Conservation (phyloP, 2,113 vertebrate species). For the Stigmatopora argus region DNA sequence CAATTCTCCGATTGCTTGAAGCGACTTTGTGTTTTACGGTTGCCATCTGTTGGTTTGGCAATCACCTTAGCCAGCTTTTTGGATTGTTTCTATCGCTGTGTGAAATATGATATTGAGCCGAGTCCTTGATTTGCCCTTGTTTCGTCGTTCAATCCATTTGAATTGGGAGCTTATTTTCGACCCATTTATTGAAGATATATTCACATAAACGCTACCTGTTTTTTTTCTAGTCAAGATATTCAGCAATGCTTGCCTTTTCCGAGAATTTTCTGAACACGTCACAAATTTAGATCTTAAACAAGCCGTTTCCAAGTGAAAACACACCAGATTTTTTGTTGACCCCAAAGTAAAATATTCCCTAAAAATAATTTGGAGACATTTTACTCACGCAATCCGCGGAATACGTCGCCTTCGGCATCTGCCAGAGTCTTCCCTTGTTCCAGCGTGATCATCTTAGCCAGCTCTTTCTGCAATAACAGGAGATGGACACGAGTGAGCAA, state of each 20-base stretch:
- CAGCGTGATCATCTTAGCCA: constrained; percentile 85
- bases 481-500: not conserved
- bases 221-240: not conserved
- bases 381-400: constrained; percentile 93
- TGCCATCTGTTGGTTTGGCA: not conserved
- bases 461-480: constrained; percentile 81
- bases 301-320: not conserved
- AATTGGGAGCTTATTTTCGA: not conserved
- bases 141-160: not conserved
- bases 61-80: not conserved
- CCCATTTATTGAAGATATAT: not conserved
- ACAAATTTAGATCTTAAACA: too few relatives aligned
- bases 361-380: not conserved
- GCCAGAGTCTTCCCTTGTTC: constrained; percentile 97
- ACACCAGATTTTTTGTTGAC: not conserved
- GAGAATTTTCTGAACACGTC: too few relatives aligned
- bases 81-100: not conserved
- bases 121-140: not conserved
- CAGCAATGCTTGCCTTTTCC: too few relatives aligned
- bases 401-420: constrained; percentile 96
- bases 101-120: not conserved
- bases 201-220: not conserved
- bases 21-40: not conserved
- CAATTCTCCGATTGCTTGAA: not conserved
- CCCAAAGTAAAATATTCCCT: not conserved